phyloP scores from a whole-genome alignment of 2,113 vertebrate species.

The Centrocercus urophasianus region DNA sequence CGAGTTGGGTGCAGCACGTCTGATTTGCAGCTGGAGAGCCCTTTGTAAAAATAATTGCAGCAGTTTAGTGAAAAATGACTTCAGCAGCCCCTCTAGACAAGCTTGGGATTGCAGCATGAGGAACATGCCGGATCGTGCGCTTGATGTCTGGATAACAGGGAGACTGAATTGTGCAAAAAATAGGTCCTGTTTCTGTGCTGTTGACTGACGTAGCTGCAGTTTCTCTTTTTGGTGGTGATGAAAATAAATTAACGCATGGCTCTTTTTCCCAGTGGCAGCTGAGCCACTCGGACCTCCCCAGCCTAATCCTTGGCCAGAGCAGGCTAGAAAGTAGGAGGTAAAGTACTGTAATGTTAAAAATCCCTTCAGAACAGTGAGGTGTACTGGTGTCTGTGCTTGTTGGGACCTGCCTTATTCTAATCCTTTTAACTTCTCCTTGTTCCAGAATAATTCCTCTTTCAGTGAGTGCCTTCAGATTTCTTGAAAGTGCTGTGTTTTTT shows the following conservation, averaged over 20 bases:
- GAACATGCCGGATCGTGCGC: neutral
- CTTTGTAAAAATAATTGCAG: neutral
- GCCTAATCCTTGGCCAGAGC: neutral
- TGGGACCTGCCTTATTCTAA: neutral
- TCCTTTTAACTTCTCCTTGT: neutral
- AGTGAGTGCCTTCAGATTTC: neutral
- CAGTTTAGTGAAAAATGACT: neutral
- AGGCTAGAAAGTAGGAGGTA: neutral
- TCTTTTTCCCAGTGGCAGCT: neutral
- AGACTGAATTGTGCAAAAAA: neutral
- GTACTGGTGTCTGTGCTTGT: rapidly evolving
- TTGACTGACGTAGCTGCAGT: neutral
- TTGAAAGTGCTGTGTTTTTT: neutral
- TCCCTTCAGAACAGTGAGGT: neutral
- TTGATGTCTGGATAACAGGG: neutral
- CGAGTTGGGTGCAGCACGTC: neutral
- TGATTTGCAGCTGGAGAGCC: neutral
- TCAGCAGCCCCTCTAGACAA: neutral
- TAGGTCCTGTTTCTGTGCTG: neutral
- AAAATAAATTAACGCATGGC: neutral
- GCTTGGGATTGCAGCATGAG: neutral
- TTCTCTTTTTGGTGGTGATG: neutral
- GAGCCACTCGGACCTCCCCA: neutral
- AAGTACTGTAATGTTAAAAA: neutral
- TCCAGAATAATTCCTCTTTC: neutral